Percentiles rank a stretch among this genome's conserved stretches.
Conservation (phyloP, 2,113 vertebrate species). For the Propithecus coquereli region DNA sequence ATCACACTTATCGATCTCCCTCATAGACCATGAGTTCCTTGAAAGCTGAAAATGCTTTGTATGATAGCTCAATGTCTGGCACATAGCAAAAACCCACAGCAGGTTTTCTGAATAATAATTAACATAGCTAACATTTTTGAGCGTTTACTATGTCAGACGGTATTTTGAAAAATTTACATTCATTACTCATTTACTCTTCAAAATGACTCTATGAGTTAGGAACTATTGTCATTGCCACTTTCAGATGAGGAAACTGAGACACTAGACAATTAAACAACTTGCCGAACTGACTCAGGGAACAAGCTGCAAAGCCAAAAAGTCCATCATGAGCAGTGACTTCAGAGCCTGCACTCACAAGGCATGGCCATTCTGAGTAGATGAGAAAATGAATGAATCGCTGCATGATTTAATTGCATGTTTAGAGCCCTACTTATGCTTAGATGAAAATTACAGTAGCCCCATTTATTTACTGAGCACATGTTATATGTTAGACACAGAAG, state of each 20-base stretch:
- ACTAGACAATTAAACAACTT: neutral
- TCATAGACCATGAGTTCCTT: neutral
- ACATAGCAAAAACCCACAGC: neutral
- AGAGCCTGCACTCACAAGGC: fast-evolving
- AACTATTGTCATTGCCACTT: neutral
- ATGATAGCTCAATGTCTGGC: neutral
- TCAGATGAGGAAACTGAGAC: neutral
- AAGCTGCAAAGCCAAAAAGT: neutral
- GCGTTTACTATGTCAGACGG: neutral
- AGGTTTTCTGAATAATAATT: neutral
- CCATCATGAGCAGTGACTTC: neutral
- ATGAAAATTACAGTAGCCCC: neutral
- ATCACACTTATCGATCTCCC: neutral
- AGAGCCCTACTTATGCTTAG: neutral
- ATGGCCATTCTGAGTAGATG: neutral
- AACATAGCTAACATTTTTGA: neutral
- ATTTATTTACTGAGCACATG: neutral
- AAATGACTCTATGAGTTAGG: neutral
- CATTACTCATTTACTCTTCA: neutral
- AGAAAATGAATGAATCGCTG: neutral
- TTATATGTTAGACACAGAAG: neutral
- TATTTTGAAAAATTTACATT: neutral
- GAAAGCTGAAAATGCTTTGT: neutral
- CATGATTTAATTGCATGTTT: neutral
- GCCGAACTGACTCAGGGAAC: neutral